Conservation (phyloP, 2,888 invertebrate species). For the Agonum fuliginosum region DNA sequence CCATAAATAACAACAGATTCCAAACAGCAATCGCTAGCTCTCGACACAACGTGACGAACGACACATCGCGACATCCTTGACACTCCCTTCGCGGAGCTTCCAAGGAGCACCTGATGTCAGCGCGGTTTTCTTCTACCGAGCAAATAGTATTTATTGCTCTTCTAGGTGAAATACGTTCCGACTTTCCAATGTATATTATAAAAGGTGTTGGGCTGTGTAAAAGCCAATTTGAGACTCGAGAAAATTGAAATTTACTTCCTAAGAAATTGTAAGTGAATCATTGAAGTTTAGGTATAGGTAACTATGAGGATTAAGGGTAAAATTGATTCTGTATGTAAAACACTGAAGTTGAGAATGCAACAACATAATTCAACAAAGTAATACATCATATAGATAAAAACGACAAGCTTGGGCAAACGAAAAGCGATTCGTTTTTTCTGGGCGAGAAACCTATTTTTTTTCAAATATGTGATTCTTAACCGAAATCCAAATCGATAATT, state of each 20-base stretch:
- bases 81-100: not conserved
- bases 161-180: not conserved
- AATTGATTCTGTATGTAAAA: too few species aligned
- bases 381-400: too few species aligned
- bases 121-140: not conserved
- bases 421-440: too few species aligned
- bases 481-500: too few species aligned
- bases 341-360: too few species aligned
- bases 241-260: not conserved
- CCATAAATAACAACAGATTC: conserved; percentile 52
- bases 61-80: conserved; percentile 5
- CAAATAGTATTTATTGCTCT: conserved; percentile 1
- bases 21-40: conserved; percentile 2
- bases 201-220: not conserved
- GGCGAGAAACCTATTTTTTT: too few species aligned
- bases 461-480: too few species aligned
- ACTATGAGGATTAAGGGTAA: too few species aligned
- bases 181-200: conserved; percentile 2
- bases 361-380: too few species aligned
- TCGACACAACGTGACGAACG: conserved; percentile 9
- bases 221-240: not conserved
- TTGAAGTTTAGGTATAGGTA: too few species aligned
- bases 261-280: not conserved
- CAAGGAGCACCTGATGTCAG: not conserved
- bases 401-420: too few species aligned